Base-by-base conservation (phyloP, 2,888 invertebrate species). In the Physocephala rufipes region DNA sequence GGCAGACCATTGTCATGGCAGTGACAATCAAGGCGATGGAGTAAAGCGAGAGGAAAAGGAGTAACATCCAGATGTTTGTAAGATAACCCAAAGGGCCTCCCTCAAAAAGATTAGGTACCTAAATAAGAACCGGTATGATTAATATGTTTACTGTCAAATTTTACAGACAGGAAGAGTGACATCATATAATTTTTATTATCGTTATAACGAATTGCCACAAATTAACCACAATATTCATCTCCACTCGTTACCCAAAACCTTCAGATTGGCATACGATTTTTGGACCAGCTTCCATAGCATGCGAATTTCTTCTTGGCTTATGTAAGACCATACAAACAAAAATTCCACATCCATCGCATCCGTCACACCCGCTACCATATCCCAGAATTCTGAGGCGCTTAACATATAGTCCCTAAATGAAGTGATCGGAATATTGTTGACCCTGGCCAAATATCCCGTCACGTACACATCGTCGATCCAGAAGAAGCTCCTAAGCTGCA, bases 401-500 rank as follows among this genome's bases (percentile, higher is more conserved):
- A 85, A 78, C 30, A 83, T 75, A 75, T 78, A 81, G 16, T 78
- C 76, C 55, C 74, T 51, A 66, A 82, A 77, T 63, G 78, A 82
- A 30, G 87, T 87, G 76, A 88, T 88, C 19, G 87, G 87, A 64
- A 88, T 82, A 78, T 89, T 89, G 51, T 86, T 85, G 75, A 86
- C 85, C 77, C 87, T 85, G 15, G 89, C 88, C 70, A 91, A 81
- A 0, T 89, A 87, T 28, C 94, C 94, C 0, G 94, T 94, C 49
- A 94, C 88, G 79, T 92, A 93, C 47, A 93, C 92, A 83, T 94
- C 94, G 81, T 95, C 94, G 65, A 94, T 92, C 94, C 94, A 94
- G 86, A 94, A 93, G 81, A 92, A 94, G 1, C 89, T 89, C 2
- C 88, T 85, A 9, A 84, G 86, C 78, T 91, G 90, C 1, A 91